Evolutionary conservation across 2,888 invertebrate genomes (phyloP).

Genomic region (Oscheius onirici): DNA sequence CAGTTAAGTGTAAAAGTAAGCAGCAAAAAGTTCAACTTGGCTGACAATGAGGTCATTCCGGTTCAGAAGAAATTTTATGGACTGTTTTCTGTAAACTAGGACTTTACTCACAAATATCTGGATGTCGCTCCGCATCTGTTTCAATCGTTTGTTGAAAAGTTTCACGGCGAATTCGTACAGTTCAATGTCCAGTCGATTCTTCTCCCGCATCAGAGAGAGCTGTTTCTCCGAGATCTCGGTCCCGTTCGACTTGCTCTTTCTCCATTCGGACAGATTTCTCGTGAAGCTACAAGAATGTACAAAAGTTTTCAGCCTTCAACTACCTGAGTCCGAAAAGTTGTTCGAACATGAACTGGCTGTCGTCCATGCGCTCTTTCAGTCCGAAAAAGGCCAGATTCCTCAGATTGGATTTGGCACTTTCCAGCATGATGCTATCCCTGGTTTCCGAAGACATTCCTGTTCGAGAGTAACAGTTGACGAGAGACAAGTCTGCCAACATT

Average conservation of each 20-base stretch:
- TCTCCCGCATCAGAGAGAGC: constrained; percentile 76
- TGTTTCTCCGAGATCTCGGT: constrained; percentile 82
- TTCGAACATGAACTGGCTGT: constrained; percentile 80
- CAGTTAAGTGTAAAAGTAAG: no score
- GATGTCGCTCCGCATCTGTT: constrained; percentile 19
- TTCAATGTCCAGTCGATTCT: constrained; percentile 89
- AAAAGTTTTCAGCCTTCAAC: neutral
- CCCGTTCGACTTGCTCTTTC: constrained; percentile 82
- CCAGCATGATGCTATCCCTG: constrained; percentile 80
- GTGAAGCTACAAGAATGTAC: constrained; percentile 73
- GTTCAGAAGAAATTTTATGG: no score
- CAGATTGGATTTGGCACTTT: constrained; percentile 84
- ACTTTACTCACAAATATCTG: constrained; percentile 20
- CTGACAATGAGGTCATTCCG: no score
- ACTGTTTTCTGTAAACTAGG: no score
- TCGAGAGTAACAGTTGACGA: constrained; percentile 87
- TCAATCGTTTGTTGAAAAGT: constrained; percentile 82
- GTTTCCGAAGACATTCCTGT: constrained; percentile 36
- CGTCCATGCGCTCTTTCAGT: constrained; percentile 90
- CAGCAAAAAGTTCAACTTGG: no score
- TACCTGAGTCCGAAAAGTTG: constrained; percentile 85
- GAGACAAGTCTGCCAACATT: constrained; percentile 93
- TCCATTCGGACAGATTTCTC: constrained; percentile 62
- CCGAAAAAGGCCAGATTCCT: constrained; percentile 92
- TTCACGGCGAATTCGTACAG: constrained; percentile 91